Evolutionary conservation across 2,888 invertebrate genomes (phyloP), one percentile per base, ranked within the genome.

Genomic region (Cheilosia vernalis): DNA sequence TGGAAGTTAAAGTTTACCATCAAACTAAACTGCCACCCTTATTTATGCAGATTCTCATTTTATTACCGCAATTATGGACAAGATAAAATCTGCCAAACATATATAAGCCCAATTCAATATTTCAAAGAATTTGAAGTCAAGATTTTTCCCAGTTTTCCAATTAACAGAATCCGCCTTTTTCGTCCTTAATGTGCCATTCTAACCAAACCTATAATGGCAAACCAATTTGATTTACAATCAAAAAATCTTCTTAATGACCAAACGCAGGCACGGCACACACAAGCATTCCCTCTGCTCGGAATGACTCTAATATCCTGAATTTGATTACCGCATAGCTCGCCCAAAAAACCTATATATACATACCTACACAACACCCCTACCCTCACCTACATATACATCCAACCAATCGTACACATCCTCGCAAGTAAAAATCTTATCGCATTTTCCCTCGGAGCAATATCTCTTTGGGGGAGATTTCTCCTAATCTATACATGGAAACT

Each of bases 401-500:
- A n/a, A 17, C 24, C 24, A 27, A 27, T n/a, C 17, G 24, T 64
- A 30, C 42, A 27, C 27, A 42, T 63, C 33, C 17, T 17, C 30
- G 15, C 13, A 77, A 51, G 74, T 51, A 42, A 69, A 49, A 76
- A 58, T 42, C 69, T 63, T 79, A 79, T 64, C 58, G 33, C 55
- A 73, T 58, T 40, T 40, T 33, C 44, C 60, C 66, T 30, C 24
- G n/a, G n/a, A 64, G 81, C 72, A 44, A 53, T 24, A 56, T 76
- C 49, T 67, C 67, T 47, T 67, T 74, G 58, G 49, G 58, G 49
- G 44, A 40, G 67, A 42, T 42, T 73, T 51, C 27, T 67, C 47
- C 69, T 84, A 69, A 84, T 84, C 80, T 80, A 37, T 80, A 66
- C 74, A 64, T 74, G 69, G 69, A 47, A 67, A 78, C 69, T 74